Conservation (phyloP, 2,797 vertebrate species). For the Xenopus petersii region DNA sequence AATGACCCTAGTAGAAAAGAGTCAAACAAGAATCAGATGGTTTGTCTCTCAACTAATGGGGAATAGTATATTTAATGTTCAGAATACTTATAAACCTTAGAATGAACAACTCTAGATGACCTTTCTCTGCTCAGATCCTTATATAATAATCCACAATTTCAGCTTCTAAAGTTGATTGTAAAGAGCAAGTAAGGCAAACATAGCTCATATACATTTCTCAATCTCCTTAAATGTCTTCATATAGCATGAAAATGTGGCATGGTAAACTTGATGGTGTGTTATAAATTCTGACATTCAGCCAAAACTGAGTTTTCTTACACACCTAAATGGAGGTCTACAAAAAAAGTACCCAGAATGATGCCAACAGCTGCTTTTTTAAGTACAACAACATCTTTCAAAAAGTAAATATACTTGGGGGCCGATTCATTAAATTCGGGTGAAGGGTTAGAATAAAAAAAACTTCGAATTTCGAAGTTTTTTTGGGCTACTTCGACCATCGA, state of each 20-base stretch:
- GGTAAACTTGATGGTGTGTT: too few relatives aligned
- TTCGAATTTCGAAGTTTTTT: too few relatives aligned
- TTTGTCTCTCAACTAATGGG: constrained; percentile 52
- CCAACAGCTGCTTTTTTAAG: neutral
- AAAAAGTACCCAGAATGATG: too few relatives aligned
- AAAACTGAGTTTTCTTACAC: too few relatives aligned
- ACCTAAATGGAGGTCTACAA: too few relatives aligned
- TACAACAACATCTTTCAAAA: too few relatives aligned
- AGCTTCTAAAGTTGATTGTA: constrained; percentile 41
- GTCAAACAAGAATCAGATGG: constrained; percentile 54
- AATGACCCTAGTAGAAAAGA: constrained; percentile 51
- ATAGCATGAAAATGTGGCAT: too few relatives aligned
- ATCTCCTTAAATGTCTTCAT: neutral
- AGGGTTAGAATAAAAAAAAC: too few relatives aligned
- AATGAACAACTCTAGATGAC: constrained; percentile 40
- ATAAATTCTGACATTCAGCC: too few relatives aligned
- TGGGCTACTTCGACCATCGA: too few relatives aligned
- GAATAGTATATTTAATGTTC: constrained; percentile 45
- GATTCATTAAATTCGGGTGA: too few relatives aligned
- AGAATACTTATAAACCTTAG: constrained; percentile 43
- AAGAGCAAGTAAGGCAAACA: constrained; percentile 27
- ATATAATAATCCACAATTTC: constrained; percentile 22
- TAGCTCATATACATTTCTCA: constrained; percentile 5
- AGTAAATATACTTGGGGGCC: too few relatives aligned
- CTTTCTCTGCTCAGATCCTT: constrained; percentile 25